Percentiles rank a stretch among this genome's conserved stretches.
These are phyloP conservation scores for Melitaea athalia DNA, from an alignment of 2,888 invertebrate species.

Conservation along the genomic window DNA sequence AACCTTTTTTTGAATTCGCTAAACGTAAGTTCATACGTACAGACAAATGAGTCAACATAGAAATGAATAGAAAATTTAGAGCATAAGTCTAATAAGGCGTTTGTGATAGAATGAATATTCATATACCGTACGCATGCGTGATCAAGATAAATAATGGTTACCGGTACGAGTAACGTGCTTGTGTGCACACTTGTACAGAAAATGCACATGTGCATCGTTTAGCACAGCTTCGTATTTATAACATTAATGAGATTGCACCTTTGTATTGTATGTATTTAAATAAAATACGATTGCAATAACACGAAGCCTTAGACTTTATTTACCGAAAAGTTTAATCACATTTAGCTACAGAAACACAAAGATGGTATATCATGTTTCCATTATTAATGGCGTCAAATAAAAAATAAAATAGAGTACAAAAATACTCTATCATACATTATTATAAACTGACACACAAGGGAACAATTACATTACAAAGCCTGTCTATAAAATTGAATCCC, in stretches of 20 bases:
- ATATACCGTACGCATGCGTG: conserved; percentile 30
- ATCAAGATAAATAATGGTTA: conserved; percentile 31
- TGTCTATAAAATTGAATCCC: conserved; percentile 11
- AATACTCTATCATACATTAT: not conserved
- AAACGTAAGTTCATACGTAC: not conserved
- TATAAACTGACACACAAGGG: not conserved
- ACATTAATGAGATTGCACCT: not conserved
- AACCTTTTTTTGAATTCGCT: not conserved
- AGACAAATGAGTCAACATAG: conserved; percentile 21
- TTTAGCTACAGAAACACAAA: too few species aligned
- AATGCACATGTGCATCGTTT: not conserved
- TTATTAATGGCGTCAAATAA: not conserved
- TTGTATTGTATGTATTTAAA: not conserved
- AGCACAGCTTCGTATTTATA: conserved; percentile 2
- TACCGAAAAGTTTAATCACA: too few species aligned
- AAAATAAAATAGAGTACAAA: not conserved
- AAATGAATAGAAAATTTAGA: conserved; percentile 20
- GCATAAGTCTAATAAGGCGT: conserved; percentile 12
- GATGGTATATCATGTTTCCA: too few species aligned
- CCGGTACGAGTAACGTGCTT: conserved; percentile 25
- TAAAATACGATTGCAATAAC: not conserved
- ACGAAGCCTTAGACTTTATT: too few species aligned
- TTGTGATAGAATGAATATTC: conserved; percentile 32
- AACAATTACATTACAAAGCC: not conserved
- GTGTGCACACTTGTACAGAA: conserved; percentile 22